Conservation (phyloP, 35 echinoderm and acorn worm species). For the Amphiura filiformis region DNA sequence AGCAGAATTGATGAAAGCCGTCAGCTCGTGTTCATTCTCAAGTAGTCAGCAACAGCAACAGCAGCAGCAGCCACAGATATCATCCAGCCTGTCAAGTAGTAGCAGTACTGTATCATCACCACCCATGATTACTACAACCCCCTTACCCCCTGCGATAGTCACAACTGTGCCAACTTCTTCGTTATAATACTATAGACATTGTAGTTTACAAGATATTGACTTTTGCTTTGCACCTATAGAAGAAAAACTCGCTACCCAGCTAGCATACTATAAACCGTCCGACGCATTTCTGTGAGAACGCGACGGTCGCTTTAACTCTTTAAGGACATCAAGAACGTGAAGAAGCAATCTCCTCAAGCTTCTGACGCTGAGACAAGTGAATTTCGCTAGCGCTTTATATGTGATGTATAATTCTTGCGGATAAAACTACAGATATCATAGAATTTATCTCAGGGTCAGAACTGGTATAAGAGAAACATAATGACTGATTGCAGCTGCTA, state of each 20-base stretch:
- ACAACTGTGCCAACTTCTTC: not conserved
- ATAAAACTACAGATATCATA: not conserved
- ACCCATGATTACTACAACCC: not conserved
- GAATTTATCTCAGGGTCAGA: not conserved
- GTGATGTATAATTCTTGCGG: not conserved
- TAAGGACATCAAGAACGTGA: not conserved
- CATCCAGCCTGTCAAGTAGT: not conserved
- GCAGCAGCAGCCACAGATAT: not conserved
- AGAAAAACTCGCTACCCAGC: not conserved
- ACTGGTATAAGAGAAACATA: not conserved
- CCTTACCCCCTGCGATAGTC: not conserved
- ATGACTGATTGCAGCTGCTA: not conserved
- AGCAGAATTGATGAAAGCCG: constrained; percentile 77
- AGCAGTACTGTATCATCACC: not conserved
- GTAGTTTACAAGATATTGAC: not conserved
- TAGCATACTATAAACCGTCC: no score
- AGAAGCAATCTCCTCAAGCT: not conserved
- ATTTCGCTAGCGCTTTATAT: not conserved
- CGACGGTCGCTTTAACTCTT: not conserved
- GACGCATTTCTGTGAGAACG: not conserved
- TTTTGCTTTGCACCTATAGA: not conserved
- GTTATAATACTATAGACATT: not conserved
- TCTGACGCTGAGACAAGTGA: not conserved
- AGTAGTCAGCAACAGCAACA: not conserved
- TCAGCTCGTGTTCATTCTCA: constrained; percentile 22